A percentile compares a stretch with the other conserved stretches of the same genome.
Conservation (phyloP, 2,113 vertebrate genomes). For the Vanacampus margaritifer region DNA sequence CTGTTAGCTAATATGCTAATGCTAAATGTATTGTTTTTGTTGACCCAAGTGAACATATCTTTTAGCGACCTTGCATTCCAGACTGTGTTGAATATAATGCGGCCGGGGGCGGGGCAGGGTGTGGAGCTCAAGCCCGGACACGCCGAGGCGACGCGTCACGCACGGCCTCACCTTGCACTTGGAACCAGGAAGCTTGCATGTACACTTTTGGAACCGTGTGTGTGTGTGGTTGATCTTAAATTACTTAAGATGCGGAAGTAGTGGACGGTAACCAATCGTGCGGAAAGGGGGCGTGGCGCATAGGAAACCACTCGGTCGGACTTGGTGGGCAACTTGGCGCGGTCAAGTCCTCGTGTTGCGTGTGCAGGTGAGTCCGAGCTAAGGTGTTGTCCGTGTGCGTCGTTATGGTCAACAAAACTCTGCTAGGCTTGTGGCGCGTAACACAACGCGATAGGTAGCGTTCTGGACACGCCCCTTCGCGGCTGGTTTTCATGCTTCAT, state of each 20-base stretch:
- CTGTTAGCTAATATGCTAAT: too few species aligned
- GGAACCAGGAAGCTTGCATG: not conserved
- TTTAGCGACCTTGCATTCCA: constrained; percentile 3
- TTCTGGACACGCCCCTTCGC: not conserved
- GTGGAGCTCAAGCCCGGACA: not conserved
- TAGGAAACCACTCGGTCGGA: too few species aligned
- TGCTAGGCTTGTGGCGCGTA: not conserved
- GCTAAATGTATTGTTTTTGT: not conserved
- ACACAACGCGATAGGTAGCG: too few species aligned
- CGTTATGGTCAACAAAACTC: not conserved
- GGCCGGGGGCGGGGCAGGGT: not conserved
- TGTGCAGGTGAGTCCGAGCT: not conserved
- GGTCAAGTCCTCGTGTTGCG: not conserved
- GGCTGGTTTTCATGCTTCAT: not conserved
- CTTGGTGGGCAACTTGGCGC: not conserved
- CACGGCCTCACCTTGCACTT: constrained; percentile 3
- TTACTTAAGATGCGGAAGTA: not conserved
- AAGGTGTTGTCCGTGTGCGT: not conserved
- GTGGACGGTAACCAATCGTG: not conserved
- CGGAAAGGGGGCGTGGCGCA: not conserved
- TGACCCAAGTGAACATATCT: too few species aligned
- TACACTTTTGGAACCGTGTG: too few species aligned
- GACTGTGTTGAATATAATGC: not conserved
- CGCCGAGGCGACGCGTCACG: not conserved
- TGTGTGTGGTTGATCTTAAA: too few species aligned